A percentile compares a stretch with the other conserved stretches of the same genome.
phyloP scores from a whole-genome alignment of 1,140 invertebrate genomes.

The Orchesella cincta region DNA sequence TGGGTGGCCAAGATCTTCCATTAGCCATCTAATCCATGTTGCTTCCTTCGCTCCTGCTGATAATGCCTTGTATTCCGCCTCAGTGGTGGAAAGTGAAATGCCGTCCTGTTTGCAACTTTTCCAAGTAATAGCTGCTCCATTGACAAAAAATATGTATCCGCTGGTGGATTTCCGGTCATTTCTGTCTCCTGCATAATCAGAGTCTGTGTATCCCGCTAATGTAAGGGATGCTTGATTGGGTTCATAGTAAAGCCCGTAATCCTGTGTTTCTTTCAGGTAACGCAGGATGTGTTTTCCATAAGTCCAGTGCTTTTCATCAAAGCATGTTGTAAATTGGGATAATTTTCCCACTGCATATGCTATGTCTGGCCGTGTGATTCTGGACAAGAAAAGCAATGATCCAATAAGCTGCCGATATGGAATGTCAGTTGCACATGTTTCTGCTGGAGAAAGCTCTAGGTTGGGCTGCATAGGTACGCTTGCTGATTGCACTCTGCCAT shows the following conservation, averaged over 20 bases:
- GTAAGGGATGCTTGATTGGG: slow-evolving; percentile 53
- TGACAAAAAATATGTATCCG: slow-evolving; percentile 50
- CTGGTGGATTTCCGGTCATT: slow-evolving; percentile 56
- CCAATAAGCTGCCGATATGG: slow-evolving; percentile 42
- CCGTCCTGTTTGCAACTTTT: slow-evolving; percentile 51
- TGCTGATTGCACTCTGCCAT: slow-evolving; percentile 51
- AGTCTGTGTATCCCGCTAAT: slow-evolving; percentile 56
- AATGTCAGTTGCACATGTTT: neutral
- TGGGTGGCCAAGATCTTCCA: slow-evolving; percentile 48
- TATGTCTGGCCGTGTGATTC: slow-evolving; percentile 29
- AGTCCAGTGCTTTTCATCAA: slow-evolving; percentile 51
- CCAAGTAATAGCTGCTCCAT: slow-evolving; percentile 48
- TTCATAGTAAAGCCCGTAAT: slow-evolving; percentile 53
- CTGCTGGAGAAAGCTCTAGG: slow-evolving; percentile 37
- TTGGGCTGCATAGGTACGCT: slow-evolving; percentile 52
- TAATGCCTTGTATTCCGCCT: slow-evolving; percentile 54
- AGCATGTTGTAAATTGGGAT: slow-evolving; percentile 53
- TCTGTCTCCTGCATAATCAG: slow-evolving; percentile 55
- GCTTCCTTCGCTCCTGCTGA: slow-evolving; percentile 47
- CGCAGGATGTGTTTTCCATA: slow-evolving; percentile 52
- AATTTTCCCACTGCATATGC: slow-evolving; percentile 52
- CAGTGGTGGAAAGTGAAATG: slow-evolving; percentile 54
- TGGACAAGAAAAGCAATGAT: slow-evolving; percentile 27
- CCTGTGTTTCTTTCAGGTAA: slow-evolving; percentile 50
- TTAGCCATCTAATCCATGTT: slow-evolving; percentile 51